Percentiles rank a stretch among this genome's conserved stretches.
Conservation (phyloP, 1,140 invertebrate genomes). For the Limonius californicus region DNA sequence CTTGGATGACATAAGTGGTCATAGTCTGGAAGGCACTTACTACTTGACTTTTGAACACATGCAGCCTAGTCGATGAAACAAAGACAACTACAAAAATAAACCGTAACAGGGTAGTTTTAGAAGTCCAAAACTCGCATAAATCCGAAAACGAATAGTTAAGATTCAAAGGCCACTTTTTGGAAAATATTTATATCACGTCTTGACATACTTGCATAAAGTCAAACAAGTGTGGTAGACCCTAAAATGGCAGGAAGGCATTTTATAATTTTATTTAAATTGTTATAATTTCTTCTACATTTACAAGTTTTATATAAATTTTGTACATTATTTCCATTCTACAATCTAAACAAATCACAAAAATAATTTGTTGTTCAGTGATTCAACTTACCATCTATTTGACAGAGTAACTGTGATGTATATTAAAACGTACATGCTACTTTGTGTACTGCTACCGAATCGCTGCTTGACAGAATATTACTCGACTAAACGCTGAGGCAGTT, state of each 20-base stretch:
- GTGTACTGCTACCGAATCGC: background rate
- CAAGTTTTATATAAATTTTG: conserved; percentile 49
- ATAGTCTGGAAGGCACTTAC: conserved; percentile 49
- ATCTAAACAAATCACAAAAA: conserved; percentile 49
- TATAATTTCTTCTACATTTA: conserved; percentile 45
- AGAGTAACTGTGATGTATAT: conserved; percentile 25
- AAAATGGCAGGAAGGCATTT: conserved; percentile 48
- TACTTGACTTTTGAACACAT: conserved; percentile 49
- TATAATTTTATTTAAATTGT: conserved; percentile 44
- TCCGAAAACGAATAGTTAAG: conserved; percentile 17
- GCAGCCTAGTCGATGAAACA: conserved; percentile 43
- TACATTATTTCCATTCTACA: conserved; percentile 46
- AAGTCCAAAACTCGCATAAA: conserved; percentile 19
- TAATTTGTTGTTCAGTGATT: conserved; percentile 43
- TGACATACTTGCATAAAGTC: conserved; percentile 22
- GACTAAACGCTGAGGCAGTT: conserved; percentile 24
- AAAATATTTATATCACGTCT: conserved; percentile 26
- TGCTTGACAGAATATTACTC: background rate
- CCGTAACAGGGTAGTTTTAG: conserved; percentile 15
- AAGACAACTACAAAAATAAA: conserved; percentile 20
- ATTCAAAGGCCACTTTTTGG: conserved; percentile 29
- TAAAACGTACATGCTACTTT: conserved; percentile 16
- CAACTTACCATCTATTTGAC: conserved; percentile 27
- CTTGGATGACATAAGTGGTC: conserved; percentile 47
- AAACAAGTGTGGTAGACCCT: conserved; percentile 44